Conservation (phyloP, 2,888 invertebrate genomes). For the Drosophila kanekoi region DNA sequence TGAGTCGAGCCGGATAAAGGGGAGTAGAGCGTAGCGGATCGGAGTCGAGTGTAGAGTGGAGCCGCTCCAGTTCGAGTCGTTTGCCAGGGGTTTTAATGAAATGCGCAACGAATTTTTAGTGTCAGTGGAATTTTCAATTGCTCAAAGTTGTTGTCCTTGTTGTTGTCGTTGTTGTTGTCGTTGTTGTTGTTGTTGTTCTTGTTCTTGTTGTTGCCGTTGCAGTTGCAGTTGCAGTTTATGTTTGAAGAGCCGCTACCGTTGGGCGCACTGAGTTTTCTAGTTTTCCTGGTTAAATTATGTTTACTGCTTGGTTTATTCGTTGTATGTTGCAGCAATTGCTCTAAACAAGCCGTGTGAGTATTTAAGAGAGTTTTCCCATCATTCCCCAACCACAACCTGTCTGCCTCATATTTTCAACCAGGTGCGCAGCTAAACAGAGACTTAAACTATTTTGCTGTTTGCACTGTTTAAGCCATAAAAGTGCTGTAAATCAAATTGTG, state of each 20-base stretch:
- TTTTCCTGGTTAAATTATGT: constrained; percentile 63
- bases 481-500: background rate
- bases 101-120: constrained; percentile 78
- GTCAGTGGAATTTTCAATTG: constrained; percentile 78
- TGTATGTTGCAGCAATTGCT: constrained; percentile 30
- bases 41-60: constrained; percentile 11
- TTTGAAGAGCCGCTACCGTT: constrained; percentile 50
- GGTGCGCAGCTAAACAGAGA: constrained; percentile 31
- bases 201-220: constrained; percentile 34
- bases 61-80: constrained; percentile 56
- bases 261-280: constrained; percentile 34
- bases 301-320: constrained; percentile 56
- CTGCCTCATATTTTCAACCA: constrained; percentile 1
- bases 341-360: constrained; percentile 45
- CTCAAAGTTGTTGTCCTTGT: constrained; percentile 54
- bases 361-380: constrained; percentile 26
- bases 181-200: constrained; percentile 47
- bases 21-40: background rate
- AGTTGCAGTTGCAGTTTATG: constrained; percentile 54
- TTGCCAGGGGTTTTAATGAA: constrained; percentile 69
- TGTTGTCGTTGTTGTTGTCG: constrained; percentile 33
- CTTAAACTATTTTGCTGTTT: background rate
- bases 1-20: constrained; percentile 14
- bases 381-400: background rate
- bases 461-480: constrained; percentile 17